Base-by-base conservation (phyloP, 2,888 invertebrate species). In the Embidobia sp. region DNA sequence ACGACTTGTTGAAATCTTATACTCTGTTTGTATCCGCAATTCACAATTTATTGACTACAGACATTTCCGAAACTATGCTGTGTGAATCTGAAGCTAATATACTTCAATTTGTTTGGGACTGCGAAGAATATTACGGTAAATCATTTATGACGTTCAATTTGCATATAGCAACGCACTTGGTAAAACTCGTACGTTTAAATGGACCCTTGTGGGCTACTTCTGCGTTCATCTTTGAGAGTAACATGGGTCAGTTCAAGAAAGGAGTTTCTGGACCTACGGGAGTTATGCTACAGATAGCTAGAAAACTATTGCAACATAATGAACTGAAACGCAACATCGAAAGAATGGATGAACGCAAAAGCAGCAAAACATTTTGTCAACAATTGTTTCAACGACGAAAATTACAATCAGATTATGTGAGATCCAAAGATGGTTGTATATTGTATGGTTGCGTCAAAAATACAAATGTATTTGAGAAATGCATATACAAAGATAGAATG, bases 121-220 rank as follows among this genome's bases (percentile, higher is more conserved):
- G 63, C 27, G 19, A 61, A 26, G 1, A 3, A 8, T 37, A 8
- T 6, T 63, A 63, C 10, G 49, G 48, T n/a, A 37, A 35, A 16
- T 22, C 31, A 1, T 61, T 61, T 31, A 61, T 61, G 48, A 61
- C 48, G 1, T 48, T 61, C 27, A 46, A 63, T 11, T 22, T 63
- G n/a, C 48, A 63, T 11, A 49, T 49, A n/a, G 3, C n/a, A 0
- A 27, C 27, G 8, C 63, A 63, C 35, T 15, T 63, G 3, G 11
- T 19, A 11, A 1, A 49, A 27, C 35, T 35, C 19, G 63, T 63
- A 16, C 33, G 49, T 5, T 8, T 27, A 8, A 63, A 63, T 13
- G 63, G 63, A 7, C 63, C 63, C 11, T 11, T 63, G 27, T 63
- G 61, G 61, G 15, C 61, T 15, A 63, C 61, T 15, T 48, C 48